phyloP scores from a whole-genome alignment of 2,797 vertebrate species.

The Hippocampus kuda region DNA sequence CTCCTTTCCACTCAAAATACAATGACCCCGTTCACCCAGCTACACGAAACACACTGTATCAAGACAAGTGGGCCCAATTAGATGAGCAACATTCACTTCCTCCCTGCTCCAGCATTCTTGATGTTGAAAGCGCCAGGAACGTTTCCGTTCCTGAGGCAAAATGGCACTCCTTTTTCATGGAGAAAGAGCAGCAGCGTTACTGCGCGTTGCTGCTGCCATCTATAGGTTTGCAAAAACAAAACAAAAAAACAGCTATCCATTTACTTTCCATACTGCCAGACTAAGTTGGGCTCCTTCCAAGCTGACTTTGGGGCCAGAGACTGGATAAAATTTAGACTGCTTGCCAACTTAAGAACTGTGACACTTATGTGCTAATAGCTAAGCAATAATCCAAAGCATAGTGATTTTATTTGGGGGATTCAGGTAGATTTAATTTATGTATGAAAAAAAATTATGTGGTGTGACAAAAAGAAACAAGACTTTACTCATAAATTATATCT shows the following conservation, averaged over 20 bases:
- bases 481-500: no score
- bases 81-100: not conserved
- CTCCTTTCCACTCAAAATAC: constrained; percentile 37
- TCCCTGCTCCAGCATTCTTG: not conserved
- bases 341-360: not conserved
- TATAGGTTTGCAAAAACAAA: constrained; percentile 34
- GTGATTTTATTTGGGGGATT: not conserved
- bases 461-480: no score
- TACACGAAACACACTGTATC: not conserved
- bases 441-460: not conserved
- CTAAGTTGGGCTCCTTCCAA: no score
- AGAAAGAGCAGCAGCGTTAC: constrained; percentile 8
- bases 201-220: constrained; percentile 57
- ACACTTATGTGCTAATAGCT: not conserved
- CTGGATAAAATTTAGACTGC: no score
- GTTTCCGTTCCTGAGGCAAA: not conserved
- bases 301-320: no score
- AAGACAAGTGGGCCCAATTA: not conserved
- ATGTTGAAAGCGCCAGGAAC: not conserved
- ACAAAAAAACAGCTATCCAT: not conserved
- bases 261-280: not conserved
- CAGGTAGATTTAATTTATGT: not conserved
- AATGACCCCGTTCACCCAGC: constrained; percentile 37
- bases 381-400: not conserved
- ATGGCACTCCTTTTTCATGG: not conserved